These are phyloP conservation scores for Upupa epops DNA, from an alignment of 2,113 vertebrate species.

Conservation along the genomic window DNA sequence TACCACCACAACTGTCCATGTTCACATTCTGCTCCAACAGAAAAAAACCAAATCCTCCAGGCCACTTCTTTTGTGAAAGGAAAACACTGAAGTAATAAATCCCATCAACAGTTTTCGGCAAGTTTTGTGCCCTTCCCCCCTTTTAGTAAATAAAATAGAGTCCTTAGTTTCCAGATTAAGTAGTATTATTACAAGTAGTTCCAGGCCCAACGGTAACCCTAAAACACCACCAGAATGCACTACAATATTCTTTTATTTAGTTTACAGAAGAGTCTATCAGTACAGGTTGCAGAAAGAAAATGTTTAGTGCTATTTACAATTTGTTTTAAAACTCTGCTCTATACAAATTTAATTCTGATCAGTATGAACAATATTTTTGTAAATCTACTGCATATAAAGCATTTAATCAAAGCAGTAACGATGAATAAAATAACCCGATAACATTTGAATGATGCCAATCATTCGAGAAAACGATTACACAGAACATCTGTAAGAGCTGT, in stretches of 20 bases:
- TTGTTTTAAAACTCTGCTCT: slow-evolving; percentile 92
- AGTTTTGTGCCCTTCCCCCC: not conserved
- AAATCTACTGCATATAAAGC: slow-evolving; percentile 93
- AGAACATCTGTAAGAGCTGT: slow-evolving; percentile 76
- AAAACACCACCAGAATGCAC: slow-evolving; percentile 75
- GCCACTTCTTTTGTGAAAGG: not conserved
- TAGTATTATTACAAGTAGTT: not conserved
- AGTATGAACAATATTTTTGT: slow-evolving; percentile 92
- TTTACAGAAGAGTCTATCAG: slow-evolving; percentile 95
- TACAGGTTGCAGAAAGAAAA: slow-evolving; percentile 88
- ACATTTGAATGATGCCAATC: slow-evolving; percentile 84
- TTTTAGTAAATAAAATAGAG: not conserved
- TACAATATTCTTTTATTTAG: slow-evolving; percentile 93
- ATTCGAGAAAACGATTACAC: slow-evolving; percentile 74
- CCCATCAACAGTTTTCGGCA: not conserved
- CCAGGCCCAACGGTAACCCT: slow-evolving; percentile 25
- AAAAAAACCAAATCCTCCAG: not conserved
- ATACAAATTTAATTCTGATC: slow-evolving; percentile 98
- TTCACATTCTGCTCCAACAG: not conserved
- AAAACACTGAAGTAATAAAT: not conserved
- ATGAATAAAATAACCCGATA: slow-evolving; percentile 80
- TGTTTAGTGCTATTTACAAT: slow-evolving; percentile 98
- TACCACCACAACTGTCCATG: not conserved
- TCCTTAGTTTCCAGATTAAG: not conserved
- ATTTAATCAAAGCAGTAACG: slow-evolving; percentile 85